phyloP scores from a whole-genome alignment of 2,888 invertebrate species.

The Zygaena filipendulae region DNA sequence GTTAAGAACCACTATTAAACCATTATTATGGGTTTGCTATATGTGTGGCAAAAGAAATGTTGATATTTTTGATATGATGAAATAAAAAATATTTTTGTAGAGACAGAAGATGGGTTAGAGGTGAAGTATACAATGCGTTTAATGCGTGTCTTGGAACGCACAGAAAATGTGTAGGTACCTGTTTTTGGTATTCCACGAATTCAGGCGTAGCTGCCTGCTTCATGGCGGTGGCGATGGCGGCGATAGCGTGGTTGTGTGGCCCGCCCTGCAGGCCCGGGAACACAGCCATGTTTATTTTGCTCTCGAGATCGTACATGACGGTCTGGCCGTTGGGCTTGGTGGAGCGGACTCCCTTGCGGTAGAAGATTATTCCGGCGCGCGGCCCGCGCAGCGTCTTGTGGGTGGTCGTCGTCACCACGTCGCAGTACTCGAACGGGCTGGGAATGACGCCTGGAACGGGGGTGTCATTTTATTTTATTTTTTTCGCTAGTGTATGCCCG shows the following conservation, averaged over 20 bases:
- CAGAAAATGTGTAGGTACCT: too few species aligned
- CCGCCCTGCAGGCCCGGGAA: slow-evolving; percentile 97
- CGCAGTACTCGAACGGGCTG: slow-evolving; percentile 89
- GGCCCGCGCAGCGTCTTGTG: slow-evolving; percentile 94
- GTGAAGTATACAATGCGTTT: too few species aligned
- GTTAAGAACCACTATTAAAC: too few species aligned
- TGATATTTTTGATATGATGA: too few species aligned
- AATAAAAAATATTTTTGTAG: too few species aligned
- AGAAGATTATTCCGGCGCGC: slow-evolving; percentile 92
- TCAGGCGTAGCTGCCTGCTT: slow-evolving; percentile 84
- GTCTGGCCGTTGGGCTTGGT: slow-evolving; percentile 85
- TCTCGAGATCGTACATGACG: slow-evolving; percentile 86
- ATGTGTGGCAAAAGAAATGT: too few species aligned
- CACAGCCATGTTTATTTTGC: slow-evolving; percentile 87
- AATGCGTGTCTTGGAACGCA: too few species aligned
- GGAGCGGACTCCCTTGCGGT: slow-evolving; percentile 86
- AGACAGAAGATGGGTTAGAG: too few species aligned
- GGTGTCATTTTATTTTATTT: neutral
- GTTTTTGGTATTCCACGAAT: slow-evolving; percentile 87
- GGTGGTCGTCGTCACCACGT: slow-evolving; percentile 94
- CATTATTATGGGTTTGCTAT: too few species aligned
- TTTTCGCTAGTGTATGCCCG: too few species aligned
- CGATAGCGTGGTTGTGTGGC: slow-evolving; percentile 97
- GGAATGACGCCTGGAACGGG: slow-evolving; percentile 75
- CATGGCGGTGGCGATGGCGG: slow-evolving; percentile 94